Conservation (phyloP, 2,797 vertebrate genomes). For the Apogon talboti region DNA sequence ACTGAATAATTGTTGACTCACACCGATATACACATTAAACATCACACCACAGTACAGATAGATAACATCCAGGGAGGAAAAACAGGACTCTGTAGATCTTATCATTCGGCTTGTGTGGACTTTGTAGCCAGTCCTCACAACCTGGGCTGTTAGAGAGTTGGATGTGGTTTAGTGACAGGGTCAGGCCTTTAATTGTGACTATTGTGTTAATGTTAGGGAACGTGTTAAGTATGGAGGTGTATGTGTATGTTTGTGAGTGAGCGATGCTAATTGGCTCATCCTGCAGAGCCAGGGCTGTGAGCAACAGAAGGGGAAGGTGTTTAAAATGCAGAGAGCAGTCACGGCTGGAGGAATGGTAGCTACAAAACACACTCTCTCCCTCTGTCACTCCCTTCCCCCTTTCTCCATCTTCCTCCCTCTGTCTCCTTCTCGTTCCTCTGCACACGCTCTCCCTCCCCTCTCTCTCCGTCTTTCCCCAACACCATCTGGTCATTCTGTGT, state of each 20-base stretch:
- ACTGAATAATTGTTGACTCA: no score
- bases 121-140: no score
- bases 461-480: slow-evolving; percentile 12
- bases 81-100: no score
- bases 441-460: neutral
- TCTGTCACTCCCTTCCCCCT: neutral
- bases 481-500: slow-evolving; percentile 69
- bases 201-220: no score
- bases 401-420: slow-evolving; percentile 5
- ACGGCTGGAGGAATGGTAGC: slow-evolving; percentile 70
- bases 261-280: slow-evolving; percentile 61
- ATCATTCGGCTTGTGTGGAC: no score
- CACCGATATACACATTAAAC: no score
- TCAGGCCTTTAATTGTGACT: no score
- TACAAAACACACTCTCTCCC: slow-evolving; percentile 27
- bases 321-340: slow-evolving; percentile 79
- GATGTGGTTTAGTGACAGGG: no score
- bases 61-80: no score
- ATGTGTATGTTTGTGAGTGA: slow-evolving; percentile 23
- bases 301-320: slow-evolving; percentile 71
- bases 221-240: neutral
- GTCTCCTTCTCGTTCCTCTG: neutral
- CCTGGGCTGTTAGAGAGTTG: no score
- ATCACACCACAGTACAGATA: no score
- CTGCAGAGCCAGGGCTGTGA: slow-evolving; percentile 56